Evolutionary conservation across 2,888 invertebrate species (phyloP).

Genomic region (Tipula helvola): DNA sequence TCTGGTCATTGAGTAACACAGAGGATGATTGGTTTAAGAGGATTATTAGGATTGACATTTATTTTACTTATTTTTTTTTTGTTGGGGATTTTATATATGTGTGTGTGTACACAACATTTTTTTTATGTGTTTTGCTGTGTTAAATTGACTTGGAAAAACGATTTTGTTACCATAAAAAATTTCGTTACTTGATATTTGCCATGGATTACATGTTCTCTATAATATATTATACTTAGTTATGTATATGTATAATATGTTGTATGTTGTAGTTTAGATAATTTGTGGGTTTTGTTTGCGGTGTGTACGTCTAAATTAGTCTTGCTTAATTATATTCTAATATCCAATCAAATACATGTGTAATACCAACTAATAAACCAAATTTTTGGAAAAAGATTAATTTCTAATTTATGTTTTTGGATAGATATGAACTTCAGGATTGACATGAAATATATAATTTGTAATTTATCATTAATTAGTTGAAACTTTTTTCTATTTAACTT

Average conservation of each 20-base stretch:
- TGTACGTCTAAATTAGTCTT: neutral
- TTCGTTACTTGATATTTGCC: neutral
- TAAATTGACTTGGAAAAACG: neutral
- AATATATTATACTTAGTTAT: neutral
- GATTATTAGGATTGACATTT: conserved; percentile 4
- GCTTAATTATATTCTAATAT: neutral
- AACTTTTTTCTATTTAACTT: neutral
- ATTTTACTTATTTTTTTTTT: neutral
- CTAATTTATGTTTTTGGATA: neutral
- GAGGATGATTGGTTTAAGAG: neutral
- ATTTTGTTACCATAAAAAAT: neutral
- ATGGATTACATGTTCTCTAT: neutral
- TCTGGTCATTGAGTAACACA: neutral
- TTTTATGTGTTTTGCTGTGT: neutral
- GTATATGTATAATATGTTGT: neutral
- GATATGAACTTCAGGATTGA: neutral
- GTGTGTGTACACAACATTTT: neutral
- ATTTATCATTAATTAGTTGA: neutral
- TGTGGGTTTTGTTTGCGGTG: neutral
- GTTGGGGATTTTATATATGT: neutral
- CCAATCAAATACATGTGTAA: neutral
- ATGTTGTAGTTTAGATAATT: neutral
- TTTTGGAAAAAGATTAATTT: neutral
- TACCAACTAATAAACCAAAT: neutral
- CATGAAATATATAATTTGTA: neutral